Evolutionary conservation across 1,140 invertebrate genomes (phyloP), one percentile per base, ranked within the genome.

Genomic region (Drosophila micromelanica): DNA sequence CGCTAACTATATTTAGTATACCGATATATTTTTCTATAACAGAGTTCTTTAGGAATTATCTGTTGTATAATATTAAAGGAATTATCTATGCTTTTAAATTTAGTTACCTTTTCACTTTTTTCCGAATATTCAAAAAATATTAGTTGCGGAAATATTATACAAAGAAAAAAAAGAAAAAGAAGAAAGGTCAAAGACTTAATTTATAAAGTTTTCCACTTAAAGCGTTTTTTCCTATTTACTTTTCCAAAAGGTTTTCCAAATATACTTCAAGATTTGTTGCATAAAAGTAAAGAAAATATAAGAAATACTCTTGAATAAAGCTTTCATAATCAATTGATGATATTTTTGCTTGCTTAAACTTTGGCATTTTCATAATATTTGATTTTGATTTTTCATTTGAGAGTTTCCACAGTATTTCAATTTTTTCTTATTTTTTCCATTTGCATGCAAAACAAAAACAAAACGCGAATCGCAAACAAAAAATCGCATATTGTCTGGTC

Each of bases 381-480:
- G 49, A 52, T 35, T 72, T 67, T 23, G 61, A 64, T 37, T 72
- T 64, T 37, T 37, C 45, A 49, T 32, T 13, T 35, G 27, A 5
- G 30, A 62, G 30, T 59, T 73, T 69, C 20, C 55, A 55, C 32
- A 54, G 17, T 17, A 27, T 15, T 0, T 43, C 9, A n/a, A n/a
- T 35, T 12, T 42, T 32, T 57, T 43, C 15, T 20, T 13, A 9
- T 17, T 27, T 12, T 7, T 43, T 15, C 13, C 67, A 46, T 72
- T 72, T 65, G 62, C 69, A 67, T 59, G 69, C 54, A 67, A 51
- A 72, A 63, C 49, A 55, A 54, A 57, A 46, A 57, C 27, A 49
- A 49, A 30, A 12, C 12, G 23, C 23, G 38, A 32, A 23, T 57
- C 13, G 40, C 55, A 27, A 11, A 35, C 52, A 35, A 35, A 32